Percentiles rank a stretch among this genome's conserved stretches.
Evolutionary conservation across 1,140 invertebrate genomes (phyloP).

Genomic region (Bombus waltoni): DNA sequence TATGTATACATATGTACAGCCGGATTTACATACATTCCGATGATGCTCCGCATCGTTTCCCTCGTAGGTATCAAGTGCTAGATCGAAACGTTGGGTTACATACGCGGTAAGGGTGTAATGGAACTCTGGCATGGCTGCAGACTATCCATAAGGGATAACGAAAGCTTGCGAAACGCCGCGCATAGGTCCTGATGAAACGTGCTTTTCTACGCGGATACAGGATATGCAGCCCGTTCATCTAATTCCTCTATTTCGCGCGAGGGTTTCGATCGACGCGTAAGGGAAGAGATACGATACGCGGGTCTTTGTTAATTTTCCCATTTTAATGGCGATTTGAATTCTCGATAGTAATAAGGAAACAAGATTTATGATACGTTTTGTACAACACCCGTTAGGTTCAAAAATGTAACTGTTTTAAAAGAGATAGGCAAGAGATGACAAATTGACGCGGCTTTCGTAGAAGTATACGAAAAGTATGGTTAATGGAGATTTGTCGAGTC

Average conservation of each 20-base stretch:
- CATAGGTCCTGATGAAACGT: neutral
- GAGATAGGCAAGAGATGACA: no score
- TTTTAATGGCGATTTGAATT: no score
- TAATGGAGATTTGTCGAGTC: no score
- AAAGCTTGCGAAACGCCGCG: neutral
- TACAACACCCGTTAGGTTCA: no score
- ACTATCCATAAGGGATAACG: neutral
- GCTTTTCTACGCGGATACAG: neutral
- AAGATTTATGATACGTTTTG: no score
- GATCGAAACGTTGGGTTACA: neutral
- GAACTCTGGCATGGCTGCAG: neutral
- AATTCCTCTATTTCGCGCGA: neutral
- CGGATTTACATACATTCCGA: conserved; percentile 4
- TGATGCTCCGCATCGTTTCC: neutral
- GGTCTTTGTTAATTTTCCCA: no score
- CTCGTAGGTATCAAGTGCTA: neutral
- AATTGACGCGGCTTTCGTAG: no score
- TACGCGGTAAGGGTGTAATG: neutral
- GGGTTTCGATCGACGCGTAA: neutral
- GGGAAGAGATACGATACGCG: no score
- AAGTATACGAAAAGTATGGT: no score
- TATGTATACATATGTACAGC: neutral
- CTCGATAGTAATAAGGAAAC: no score
- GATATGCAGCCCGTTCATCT: neutral
- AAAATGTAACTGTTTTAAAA: no score